Base-by-base conservation (phyloP, 2,797 vertebrate species). In the Lutjanus argentimaculatus region DNA sequence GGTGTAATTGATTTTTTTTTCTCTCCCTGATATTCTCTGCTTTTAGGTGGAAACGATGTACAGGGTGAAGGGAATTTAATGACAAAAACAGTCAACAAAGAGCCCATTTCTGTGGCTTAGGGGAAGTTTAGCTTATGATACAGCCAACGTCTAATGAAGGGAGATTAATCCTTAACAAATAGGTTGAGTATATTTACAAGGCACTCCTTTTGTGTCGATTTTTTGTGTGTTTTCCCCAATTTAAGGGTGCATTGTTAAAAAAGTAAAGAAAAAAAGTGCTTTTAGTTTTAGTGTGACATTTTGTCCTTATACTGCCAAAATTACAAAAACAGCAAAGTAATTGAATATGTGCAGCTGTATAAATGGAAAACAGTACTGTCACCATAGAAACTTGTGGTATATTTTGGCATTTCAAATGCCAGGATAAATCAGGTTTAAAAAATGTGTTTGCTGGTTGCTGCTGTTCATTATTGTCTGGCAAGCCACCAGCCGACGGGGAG, bases 1-100 rank as follows among this genome's bases (percentile, higher is more conserved):
- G 85, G 84, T 92, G 86, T 92, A 93, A 95, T 95, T 93, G 92
- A 94, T 94, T 95, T 93, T 87, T 82, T 72, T 74, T 30, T 56
- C 71, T 73, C 70, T 74, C 43, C 82, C 83, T 87, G 59, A 82
- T 91, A 85, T 92, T 91, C 72, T 82, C 64, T 78, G 79, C 88
- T 92, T 89, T 81, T 90, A 85, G 84, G 68, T 80, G 80, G 85
- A 91, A 92, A 85, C 67, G 75, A 89, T 76, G 82, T 72, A 66
- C 79, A 72, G 72, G 81, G 86, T 82, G 79, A 87, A 86, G 80
- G 79, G 77, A 90, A 90, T 94, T 93, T 93, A 93, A 94, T 93
- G 91, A 94, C 85, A 90, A 90, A 92, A 88, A 90, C 81, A 90
- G 83, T 87, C 91, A 92, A 94, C 91, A 93, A 92, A 91, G 88